Base-by-base conservation (phyloP, 2,888 invertebrate species). In the Tetranychus piercei region DNA sequence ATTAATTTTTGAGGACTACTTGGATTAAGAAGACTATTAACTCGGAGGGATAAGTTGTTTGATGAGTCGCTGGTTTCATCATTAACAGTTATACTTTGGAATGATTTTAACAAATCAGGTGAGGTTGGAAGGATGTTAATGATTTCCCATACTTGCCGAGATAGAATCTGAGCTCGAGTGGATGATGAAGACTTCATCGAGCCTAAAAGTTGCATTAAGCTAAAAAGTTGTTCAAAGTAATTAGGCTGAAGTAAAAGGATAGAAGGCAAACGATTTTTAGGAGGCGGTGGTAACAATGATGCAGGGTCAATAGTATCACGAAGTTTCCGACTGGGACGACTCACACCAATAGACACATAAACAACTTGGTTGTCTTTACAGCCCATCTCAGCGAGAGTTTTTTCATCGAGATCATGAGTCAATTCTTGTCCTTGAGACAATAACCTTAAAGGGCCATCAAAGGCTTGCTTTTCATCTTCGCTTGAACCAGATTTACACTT, bases 341-440 rank as follows among this genome's bases (percentile, higher is more conserved):
- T 88, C 76, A 89, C 90, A 55, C 94, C 92, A 81, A 93, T 87
- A 0, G 93, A 94, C 74, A 94, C 92, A 83, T 92, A 94, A 72
- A 94, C 90, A 83, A 89, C 89, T 86, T 93, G 94, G 81, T 90
- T 89, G 82, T 95, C 94, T 82, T 94, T 95, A 81, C 94, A 92
- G 34, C 93, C 92, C 86, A 93, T 90, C 82, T 94, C 94, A 66
- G 88, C 89, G 2, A 94, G 84, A 1, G 90, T 90, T 79, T 94
- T 89, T 81, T 94, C 94, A 81, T 95, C 94, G 79, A 90, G 90
- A 80, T 95, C 94, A 5, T 91, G 89, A 0, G 91, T 91, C 8
- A 95, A 84, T 81, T 95, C 95, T 82, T 94, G 94, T 0, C 94
- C 94, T 73, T 75, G 75, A n/a, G 75, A 73, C 45, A 75, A 55